Base-by-base conservation (phyloP, 1,140 invertebrate species). In the Bathynomus jamesi region DNA sequence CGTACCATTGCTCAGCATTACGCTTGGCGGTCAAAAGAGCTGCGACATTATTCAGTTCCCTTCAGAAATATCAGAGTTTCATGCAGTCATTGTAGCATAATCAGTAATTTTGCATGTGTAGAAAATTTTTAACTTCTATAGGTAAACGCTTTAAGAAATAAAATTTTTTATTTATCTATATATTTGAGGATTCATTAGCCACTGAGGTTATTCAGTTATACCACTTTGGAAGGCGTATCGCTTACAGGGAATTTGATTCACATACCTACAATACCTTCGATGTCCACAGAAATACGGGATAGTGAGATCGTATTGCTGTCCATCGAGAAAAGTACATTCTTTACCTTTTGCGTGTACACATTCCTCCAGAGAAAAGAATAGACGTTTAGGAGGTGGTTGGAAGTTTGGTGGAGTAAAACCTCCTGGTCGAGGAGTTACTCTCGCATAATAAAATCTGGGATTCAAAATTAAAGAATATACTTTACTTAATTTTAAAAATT, bases 271-370 rank as follows among this genome's bases (percentile, higher is more conserved):
- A 29, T 83, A 82, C 4, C 81, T 78, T 76, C 87, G 82, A 68
- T 89, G 86, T n/a, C 88, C 88, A 75, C 88, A 89, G 78, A 89
- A 89, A 78, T 88, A 87, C 4, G 87, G 84, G 74, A 89, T 86
- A 4, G 83, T 81, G 70, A 86, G 79, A 70, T 86, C 83, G 72
- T 85, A 85, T 21, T 80, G 77, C 17, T 79, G 75, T 8, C 83
- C 84, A 65, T 78, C 78, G 13, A 77, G 32, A 67, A 81, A 82
- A 7, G 76, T 78, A 69, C 85, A 86, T 71, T 84, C 80, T 28
- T 80, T 73, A 71, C 81, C 78, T 5, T 75, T 73, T 5, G 67
- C 75, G 10, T 79, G 25, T n/a, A 85, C 79, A 72, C 84, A 85
- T 29, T 81, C 78, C 64, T 84, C 81, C 69, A 83, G 82, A 46